Evolutionary conservation across 2,888 invertebrate genomes (phyloP), one percentile per base, ranked within the genome.

Genomic region (Caenorhabditis sinica): DNA sequence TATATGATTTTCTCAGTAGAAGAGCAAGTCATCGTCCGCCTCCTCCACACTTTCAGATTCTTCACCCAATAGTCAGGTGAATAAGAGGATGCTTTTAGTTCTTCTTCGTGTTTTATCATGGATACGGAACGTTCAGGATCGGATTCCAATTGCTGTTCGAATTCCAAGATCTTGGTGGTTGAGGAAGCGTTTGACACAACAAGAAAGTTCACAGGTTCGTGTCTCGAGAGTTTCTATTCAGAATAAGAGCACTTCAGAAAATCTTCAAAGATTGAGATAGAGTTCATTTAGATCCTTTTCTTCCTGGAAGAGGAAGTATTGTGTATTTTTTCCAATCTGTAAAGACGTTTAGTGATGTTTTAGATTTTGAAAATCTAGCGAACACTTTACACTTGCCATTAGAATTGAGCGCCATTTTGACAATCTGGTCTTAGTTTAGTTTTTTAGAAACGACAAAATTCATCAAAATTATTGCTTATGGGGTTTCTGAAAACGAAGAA

Each of bases 121-220:
- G 69, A 9, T 69, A 40, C 69, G 45, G 20, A 72, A 13, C 28
- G 58, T 72, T 43, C 71, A 58, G 30, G 23, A 58, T n/a, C 72
- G 45, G 11, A 72, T 60, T 72, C 45, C 45, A 25, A 30, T 36
- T 20, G 36, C 13, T 11, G 25, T 49, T 68, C 68, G 23, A 2
- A 20, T 63, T 25, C 69, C 69, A 28, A 49, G 61, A 30, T n/a
- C 30, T 5, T 63, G 60, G 56, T 63, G 69, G 33, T 58, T 63
- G 13, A 23, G 72, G 25, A 71, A 65, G 25, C 45, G 71, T 1
- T 33, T 79, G 63, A 58, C 17, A 36, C 71, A 79, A 23, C 63
- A 79, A 45, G 71, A 79, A 45, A 79, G 79, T 72, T 79, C 72
- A 23, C 79, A 79, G 79, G 79, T 79, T 79, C 43, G 79, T 71